Percentiles rank a stretch among this genome's conserved stretches.
Evolutionary conservation across 2,888 invertebrate species (phyloP).

Genomic region (Teinopalpus imperialis): DNA sequence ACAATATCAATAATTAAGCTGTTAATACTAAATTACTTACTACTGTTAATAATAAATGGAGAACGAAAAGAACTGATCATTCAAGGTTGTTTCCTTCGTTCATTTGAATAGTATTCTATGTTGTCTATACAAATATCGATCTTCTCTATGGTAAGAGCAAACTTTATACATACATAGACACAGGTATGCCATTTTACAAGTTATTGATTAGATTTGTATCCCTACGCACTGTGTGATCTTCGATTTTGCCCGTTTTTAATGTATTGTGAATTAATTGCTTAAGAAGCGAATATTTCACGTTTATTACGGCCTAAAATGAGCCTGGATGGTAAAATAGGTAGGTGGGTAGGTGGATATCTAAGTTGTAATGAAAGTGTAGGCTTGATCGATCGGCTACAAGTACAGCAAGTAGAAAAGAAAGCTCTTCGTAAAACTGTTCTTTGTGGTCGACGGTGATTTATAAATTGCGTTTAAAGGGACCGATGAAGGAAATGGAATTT

Average conservation of each 20-base stretch:
- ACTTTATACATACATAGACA: no score
- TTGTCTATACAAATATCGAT: not conserved
- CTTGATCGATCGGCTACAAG: slow-evolving; percentile 18
- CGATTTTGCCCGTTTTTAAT: slow-evolving; percentile 19
- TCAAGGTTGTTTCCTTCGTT: no score
- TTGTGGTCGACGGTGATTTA: slow-evolving; percentile 42
- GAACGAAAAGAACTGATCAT: no score
- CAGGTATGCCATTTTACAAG: slow-evolving; percentile 34
- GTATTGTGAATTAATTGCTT: slow-evolving; percentile 34
- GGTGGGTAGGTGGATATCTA: no score
- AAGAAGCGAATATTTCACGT: slow-evolving; percentile 26
- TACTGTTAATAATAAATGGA: no score
- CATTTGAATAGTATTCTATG: no score
- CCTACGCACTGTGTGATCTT: slow-evolving; percentile 35
- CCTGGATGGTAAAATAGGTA: no score
- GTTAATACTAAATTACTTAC: no score
- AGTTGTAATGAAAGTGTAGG: slow-evolving; percentile 1
- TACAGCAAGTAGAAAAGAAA: slow-evolving; percentile 38
- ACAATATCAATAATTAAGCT: no score
- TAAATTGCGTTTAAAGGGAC: slow-evolving; percentile 33
- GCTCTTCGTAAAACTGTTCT: slow-evolving; percentile 33
- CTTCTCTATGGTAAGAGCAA: no score
- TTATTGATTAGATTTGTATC: no score
- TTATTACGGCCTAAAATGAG: slow-evolving; percentile 32
- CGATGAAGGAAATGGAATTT: slow-evolving; percentile 40